These are phyloP conservation scores for Macaria liturata DNA, from an alignment of 2,888 invertebrate species.

Conservation along the genomic window DNA sequence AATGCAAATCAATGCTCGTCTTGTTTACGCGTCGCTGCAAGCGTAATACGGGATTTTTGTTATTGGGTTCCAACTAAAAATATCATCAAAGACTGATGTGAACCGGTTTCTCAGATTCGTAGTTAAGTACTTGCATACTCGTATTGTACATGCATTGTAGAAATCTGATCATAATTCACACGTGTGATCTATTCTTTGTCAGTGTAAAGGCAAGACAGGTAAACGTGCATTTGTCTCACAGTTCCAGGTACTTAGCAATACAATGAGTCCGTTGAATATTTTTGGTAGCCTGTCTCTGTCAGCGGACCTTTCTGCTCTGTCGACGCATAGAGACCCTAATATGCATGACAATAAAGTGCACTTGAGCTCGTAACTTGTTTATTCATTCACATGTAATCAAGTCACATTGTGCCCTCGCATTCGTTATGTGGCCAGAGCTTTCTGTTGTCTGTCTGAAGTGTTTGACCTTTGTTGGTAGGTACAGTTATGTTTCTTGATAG, in stretches of 20 bases:
- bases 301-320: constrained; percentile 22
- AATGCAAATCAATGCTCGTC: constrained; percentile 35
- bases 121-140: no score
- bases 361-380: constrained; percentile 52
- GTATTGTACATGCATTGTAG: no score
- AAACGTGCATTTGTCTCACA: constrained; percentile 29
- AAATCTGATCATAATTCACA: constrained; percentile 5
- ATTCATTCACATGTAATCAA: constrained; percentile 57
- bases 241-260: constrained; percentile 29
- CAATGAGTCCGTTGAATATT: constrained; percentile 28
- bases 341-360: constrained; percentile 55
- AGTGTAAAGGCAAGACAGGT: constrained; percentile 20
- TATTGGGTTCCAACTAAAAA: constrained; percentile 17
- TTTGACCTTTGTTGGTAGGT: neutral
- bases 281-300: constrained; percentile 37
- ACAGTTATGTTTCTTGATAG: constrained; percentile 16
- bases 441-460: constrained; percentile 15
- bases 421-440: constrained; percentile 27
- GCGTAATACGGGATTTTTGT: constrained; percentile 17
- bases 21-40: constrained; percentile 11
- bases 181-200: constrained; percentile 10
- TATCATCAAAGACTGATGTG: constrained; percentile 4
- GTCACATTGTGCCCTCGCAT: constrained; percentile 45
- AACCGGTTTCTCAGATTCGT: neutral
- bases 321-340: constrained; percentile 35